Conservation (phyloP, 2,888 invertebrate genomes). For the Dicranocentrus wangi region DNA sequence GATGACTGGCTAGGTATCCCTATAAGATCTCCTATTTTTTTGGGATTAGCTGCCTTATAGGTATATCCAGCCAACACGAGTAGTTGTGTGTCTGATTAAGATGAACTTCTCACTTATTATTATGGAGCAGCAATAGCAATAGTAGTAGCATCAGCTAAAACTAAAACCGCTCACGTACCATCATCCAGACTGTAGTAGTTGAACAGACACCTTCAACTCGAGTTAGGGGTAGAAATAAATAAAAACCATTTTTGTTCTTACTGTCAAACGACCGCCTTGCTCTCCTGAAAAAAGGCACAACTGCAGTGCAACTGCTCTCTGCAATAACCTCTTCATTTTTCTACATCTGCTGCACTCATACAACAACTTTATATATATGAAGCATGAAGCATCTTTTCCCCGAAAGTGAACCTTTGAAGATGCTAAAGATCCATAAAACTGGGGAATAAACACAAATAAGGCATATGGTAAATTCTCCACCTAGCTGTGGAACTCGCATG, state of each 20-base stretch:
- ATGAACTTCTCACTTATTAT: constrained; percentile 7
- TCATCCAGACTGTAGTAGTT: background rate
- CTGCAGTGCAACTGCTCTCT: constrained; percentile 45
- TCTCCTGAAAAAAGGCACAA: constrained; percentile 31
- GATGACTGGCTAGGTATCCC: no score
- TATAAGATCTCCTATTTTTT: no score
- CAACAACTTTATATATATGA: no score
- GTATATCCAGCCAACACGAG: no score
- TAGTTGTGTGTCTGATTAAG: no score
- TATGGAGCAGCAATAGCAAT: no score
- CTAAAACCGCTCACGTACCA: background rate
- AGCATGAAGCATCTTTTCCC: no score
- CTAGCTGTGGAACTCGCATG: constrained; percentile 23
- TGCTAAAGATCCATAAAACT: background rate
- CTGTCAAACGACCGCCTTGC: constrained; percentile 28
- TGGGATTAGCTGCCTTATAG: no score
- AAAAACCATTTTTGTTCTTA: constrained; percentile 37
- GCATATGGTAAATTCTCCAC: constrained; percentile 37
- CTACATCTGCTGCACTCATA: no score
- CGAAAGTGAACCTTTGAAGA: no score
- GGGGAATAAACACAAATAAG: constrained; percentile 9
- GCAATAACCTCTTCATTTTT: no score
- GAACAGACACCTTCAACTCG: no score
- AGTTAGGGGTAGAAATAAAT: constrained; percentile 14
- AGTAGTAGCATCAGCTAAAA: background rate